phyloP scores from a whole-genome alignment of 2,113 vertebrate species.

The Ploceus nigricollis region DNA sequence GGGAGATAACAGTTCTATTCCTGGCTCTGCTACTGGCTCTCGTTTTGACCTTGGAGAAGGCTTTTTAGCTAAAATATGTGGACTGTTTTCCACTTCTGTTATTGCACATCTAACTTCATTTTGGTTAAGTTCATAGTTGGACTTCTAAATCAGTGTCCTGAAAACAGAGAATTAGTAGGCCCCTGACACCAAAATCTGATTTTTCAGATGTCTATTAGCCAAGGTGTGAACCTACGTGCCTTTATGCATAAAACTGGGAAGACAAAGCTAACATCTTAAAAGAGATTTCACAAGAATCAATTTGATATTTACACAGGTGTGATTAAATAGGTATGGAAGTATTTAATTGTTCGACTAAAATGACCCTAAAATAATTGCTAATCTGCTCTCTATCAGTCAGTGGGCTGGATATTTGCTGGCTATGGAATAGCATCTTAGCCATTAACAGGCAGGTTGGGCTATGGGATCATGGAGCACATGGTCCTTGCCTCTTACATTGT shows the following conservation, averaged over 20 bases:
- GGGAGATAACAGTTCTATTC: slow-evolving; percentile 50
- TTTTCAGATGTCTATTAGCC: background rate
- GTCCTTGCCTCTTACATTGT: background rate
- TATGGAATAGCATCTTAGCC: background rate
- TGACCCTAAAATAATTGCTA: background rate
- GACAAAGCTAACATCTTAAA: background rate
- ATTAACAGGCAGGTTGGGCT: background rate
- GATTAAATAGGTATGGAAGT: background rate
- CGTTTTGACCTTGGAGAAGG: slow-evolving; percentile 43
- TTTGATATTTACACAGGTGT: background rate
- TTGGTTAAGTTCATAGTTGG: background rate
- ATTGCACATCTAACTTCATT: background rate
- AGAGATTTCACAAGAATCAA: background rate
- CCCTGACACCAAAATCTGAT: background rate
- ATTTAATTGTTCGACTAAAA: background rate
- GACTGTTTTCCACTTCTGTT: background rate
- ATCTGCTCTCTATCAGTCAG: background rate
- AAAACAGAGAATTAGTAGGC: background rate
- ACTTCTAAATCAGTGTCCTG: background rate
- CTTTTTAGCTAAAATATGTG: background rate
- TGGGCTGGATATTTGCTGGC: background rate
- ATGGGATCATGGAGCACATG: accelerated
- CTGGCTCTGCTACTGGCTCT: slow-evolving; percentile 47
- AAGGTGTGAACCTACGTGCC: background rate
- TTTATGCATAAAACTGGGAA: background rate